Percentiles rank a stretch among this genome's conserved stretches.
Conservation (phyloP, 2,113 vertebrate genomes). For the Neogale vison region DNA sequence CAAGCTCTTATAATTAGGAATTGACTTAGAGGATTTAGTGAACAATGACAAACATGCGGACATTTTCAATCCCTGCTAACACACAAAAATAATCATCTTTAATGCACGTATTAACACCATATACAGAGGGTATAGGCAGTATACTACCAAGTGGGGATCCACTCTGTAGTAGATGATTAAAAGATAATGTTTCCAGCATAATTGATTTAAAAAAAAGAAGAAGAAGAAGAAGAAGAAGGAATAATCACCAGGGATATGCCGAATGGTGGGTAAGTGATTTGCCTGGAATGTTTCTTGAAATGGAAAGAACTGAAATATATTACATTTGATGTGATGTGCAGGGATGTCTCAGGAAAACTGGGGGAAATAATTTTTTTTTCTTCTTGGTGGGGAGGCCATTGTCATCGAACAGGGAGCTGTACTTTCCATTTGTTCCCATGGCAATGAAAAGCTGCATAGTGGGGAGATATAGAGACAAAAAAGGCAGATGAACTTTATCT, state of each 20-base stretch:
- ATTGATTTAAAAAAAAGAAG: background rate
- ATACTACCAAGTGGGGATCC: background rate
- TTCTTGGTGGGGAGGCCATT: background rate
- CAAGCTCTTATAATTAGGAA: constrained; percentile 74
- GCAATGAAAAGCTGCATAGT: background rate
- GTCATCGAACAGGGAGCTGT: background rate
- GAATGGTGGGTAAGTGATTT: constrained; percentile 24
- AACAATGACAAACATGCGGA: constrained; percentile 58
- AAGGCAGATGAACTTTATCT: background rate
- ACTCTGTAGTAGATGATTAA: background rate
- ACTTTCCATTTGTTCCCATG: background rate
- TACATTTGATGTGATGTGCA: background rate
- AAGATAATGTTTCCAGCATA: constrained; percentile 48
- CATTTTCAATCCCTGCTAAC: constrained; percentile 32
- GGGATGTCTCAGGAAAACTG: background rate
- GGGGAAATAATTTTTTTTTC: background rate
- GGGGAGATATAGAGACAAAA: background rate
- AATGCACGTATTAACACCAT: background rate
- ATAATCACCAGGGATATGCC: background rate
- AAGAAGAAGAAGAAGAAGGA: background rate
- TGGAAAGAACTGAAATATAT: background rate
- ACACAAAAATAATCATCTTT: constrained; percentile 45
- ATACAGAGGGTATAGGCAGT: background rate
- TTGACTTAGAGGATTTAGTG: constrained; percentile 66
- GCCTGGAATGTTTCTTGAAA: constrained; percentile 34